Conservation (phyloP, 2,797 vertebrate species). For the Stomatorhinus walkeri region DNA sequence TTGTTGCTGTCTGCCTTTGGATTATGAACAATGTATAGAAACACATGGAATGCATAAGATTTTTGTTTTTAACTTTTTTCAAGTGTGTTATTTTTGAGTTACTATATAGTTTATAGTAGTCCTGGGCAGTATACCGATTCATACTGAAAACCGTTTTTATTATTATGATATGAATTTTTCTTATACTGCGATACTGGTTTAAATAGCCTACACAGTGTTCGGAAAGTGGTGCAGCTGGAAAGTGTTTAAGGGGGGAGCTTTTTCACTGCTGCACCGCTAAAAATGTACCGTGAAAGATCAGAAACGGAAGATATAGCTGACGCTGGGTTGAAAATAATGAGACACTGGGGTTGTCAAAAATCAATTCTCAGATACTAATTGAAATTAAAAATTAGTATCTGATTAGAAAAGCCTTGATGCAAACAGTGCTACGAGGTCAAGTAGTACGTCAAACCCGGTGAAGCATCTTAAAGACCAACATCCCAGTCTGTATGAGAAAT, state of each 20-base stretch:
- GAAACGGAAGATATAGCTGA: not conserved
- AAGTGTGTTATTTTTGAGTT: slow-evolving; percentile 64
- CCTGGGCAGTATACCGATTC: not conserved
- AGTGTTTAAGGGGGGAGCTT: not conserved
- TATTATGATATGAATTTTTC: not conserved
- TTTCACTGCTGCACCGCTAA: not conserved
- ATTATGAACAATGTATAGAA: slow-evolving; percentile 46
- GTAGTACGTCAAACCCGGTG: too few species aligned
- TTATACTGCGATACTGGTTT: too few species aligned
- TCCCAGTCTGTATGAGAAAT: too few species aligned
- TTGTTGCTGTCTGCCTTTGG: not conserved
- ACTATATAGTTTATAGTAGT: slow-evolving; percentile 55
- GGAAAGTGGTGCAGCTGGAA: not conserved
- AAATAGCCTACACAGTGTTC: too few species aligned
- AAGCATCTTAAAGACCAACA: too few species aligned
- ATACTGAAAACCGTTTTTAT: not conserved
- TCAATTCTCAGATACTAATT: not conserved
- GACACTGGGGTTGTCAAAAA: not conserved
- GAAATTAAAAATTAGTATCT: not conserved
- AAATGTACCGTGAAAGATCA: not conserved
- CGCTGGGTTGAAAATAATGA: too few species aligned
- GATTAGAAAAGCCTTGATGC: not conserved
- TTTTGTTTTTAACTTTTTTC: slow-evolving; percentile 68
- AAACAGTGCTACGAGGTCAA: too few species aligned
- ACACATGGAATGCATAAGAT: slow-evolving; percentile 69